Evolutionary conservation across 2,113 vertebrate species (phyloP), one percentile per base, ranked within the genome.

Genomic region (Dasyornis broadbenti): DNA sequence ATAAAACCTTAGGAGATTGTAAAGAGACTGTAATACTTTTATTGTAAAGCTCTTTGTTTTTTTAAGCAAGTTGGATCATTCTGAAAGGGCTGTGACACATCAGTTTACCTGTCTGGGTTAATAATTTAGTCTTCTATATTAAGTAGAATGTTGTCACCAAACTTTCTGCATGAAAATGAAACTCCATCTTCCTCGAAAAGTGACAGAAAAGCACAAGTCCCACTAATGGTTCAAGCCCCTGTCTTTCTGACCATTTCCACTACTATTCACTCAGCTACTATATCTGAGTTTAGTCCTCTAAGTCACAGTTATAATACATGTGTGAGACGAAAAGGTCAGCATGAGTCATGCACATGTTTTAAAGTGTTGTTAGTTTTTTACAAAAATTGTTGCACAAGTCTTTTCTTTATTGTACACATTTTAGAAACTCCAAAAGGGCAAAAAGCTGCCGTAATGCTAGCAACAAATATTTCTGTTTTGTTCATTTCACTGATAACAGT

Each of bases 231-330:
- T 63, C 54, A 69, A 82, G 57, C 4, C 12, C 7, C 35, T 15
- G 7, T 23, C 39, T 88, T 68, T 59, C 71, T 37, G 21, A 9
- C 30, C 33, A 57, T 4, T 89, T 71, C 15, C 11, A 76, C 12
- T 7, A 6, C 37, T 47, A 8, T 37, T 73, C 42, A 64, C 20
- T 42, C 35, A 50, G 20, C 57, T 42, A 6, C 10, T 20, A 0
- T 10, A n/a, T 45, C 26, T 20, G 23, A 64, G 30, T 56, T 81
- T 75, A 9, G 27, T 61, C 31, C 31, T 35, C 9, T 60, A 42
- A 73, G 39, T 11, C 50, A 47, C 0, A 0, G 5, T 40, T 84
- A 40, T 45, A 47, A 54, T 7, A 23, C 0, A 0, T 1, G 2
- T 24, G 6, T 54, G 71, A 82, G 42, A 66, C 14, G 2, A 82